Evolutionary conservation across 2,113 vertebrate species (phyloP).

Genomic region (Oriolus oriolus): DNA sequence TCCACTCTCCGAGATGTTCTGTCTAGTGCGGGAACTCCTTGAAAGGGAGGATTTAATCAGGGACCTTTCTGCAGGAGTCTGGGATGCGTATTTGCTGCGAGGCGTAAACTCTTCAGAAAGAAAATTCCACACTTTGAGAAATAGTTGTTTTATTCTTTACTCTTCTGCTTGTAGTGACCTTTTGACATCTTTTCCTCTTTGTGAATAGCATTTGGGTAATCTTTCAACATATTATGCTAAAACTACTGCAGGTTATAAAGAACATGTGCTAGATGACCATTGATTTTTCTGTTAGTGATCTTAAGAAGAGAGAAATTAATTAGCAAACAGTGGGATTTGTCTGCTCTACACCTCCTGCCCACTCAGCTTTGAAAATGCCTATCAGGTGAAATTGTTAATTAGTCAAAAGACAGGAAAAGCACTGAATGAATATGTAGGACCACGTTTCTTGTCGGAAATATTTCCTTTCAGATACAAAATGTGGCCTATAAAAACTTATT

Average conservation of each 20-base stretch:
- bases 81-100: not conserved
- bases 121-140: not conserved
- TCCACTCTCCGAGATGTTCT: not conserved
- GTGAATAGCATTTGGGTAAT: not conserved
- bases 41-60: not conserved
- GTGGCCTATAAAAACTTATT: not conserved
- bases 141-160: not conserved
- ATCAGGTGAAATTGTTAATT: constrained; percentile 22
- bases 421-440: not conserved
- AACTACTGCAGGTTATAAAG: not conserved
- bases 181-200: not conserved
- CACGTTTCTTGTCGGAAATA: not conserved
- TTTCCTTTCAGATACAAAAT: not conserved
- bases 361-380: constrained; percentile 30
- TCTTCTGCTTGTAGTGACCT: not conserved
- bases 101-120: not conserved
- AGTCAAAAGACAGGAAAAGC: not conserved
- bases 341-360: not conserved
- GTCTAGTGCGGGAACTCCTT: not conserved
- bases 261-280: not conserved
- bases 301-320: constrained; percentile 34
- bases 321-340: constrained; percentile 16
- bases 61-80: not conserved
- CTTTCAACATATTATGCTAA: constrained; percentile 4
- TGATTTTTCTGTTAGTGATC: constrained; percentile 21